Evolutionary conservation across 2,113 vertebrate species (phyloP), one percentile per base, ranked within the genome.

Genomic region (Ptyas mucosa): DNA sequence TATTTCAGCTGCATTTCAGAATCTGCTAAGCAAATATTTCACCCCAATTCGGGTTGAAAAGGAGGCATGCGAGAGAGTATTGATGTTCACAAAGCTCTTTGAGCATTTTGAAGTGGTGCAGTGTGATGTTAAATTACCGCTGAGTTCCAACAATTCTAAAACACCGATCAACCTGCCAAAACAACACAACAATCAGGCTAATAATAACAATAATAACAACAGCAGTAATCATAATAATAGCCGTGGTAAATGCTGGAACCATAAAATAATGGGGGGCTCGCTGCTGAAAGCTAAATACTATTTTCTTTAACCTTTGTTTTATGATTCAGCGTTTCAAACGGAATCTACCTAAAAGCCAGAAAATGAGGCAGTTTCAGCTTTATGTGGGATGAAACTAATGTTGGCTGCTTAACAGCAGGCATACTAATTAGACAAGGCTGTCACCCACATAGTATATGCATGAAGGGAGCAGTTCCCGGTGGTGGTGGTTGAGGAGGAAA

Each of bases 111-210:
- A 94, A 93, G 91, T 64, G 89, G 92, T 94, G 94, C 95, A 54
- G 85, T 93, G 92, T 95, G 93, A 94, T 96, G 96, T 90, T 96
- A 96, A 96, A 96, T 97, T 97, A 94, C 91, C 89, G 94, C 93
- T 90, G 93, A 94, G 95, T 94, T 95, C 95, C 94, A 95, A 88
- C 92, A 94, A 75, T 94, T 96, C 94, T 91, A 93, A 95, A 95
- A 94, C 95, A 95, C 94, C 95, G 96, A 96, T 96, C 96, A 96
- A 95, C 94, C 96, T 97, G 96, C 95, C 96, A 96, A 95, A 94
- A 96, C 93, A 93, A 87, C 85, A 43, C n/a, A 92, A 94, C 52
- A 51, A 51, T 92, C 90, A 9, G 96, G 57, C 61, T 39, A 91
- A 81, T 39, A 92, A 95, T 18, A 96, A 92, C 90, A 96, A 89